Conservation (phyloP, 2,888 invertebrate species). For the Hecatera dysodea region DNA sequence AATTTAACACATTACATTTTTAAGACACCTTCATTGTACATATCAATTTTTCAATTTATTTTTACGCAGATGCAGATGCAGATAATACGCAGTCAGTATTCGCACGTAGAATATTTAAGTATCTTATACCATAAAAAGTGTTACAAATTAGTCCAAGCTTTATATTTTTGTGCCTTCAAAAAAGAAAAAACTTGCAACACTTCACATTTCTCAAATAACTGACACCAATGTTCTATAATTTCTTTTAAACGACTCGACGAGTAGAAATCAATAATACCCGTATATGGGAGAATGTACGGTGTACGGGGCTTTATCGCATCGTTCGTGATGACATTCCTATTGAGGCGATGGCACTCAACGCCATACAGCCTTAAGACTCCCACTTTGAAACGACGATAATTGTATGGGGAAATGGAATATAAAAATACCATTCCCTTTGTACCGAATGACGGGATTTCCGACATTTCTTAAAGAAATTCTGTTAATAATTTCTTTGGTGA, state of each 20-base stretch:
- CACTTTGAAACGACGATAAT: slow-evolving; percentile 71
- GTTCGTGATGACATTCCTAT: slow-evolving; percentile 75
- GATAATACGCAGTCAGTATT: no score
- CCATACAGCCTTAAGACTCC: slow-evolving; percentile 68
- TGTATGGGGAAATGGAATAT: slow-evolving; percentile 72
- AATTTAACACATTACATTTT: no score
- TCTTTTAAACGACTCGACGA: slow-evolving; percentile 61
- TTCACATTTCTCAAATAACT: slow-evolving; percentile 4
- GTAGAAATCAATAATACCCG: slow-evolving; percentile 71
- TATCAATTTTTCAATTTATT: no score
- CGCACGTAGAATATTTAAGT: no score
- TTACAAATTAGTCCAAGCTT: no score
- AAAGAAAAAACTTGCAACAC: no score
- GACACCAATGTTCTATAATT: slow-evolving; percentile 49
- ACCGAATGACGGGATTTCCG: slow-evolving; percentile 63
- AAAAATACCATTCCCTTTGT: slow-evolving; percentile 68
- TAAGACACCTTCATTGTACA: no score
- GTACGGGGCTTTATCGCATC: slow-evolving; percentile 66
- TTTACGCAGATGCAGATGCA: no score
- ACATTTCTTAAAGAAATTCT: slow-evolving; percentile 61
- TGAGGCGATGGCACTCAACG: slow-evolving; percentile 71
- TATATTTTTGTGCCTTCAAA: no score
- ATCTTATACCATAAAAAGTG: no score
- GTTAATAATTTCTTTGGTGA: slow-evolving; percentile 56
- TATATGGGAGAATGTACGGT: slow-evolving; percentile 58